These are phyloP conservation scores for Bacillus rossius DNA, from an alignment of 1,140 invertebrate species.

Conservation along the genomic window DNA sequence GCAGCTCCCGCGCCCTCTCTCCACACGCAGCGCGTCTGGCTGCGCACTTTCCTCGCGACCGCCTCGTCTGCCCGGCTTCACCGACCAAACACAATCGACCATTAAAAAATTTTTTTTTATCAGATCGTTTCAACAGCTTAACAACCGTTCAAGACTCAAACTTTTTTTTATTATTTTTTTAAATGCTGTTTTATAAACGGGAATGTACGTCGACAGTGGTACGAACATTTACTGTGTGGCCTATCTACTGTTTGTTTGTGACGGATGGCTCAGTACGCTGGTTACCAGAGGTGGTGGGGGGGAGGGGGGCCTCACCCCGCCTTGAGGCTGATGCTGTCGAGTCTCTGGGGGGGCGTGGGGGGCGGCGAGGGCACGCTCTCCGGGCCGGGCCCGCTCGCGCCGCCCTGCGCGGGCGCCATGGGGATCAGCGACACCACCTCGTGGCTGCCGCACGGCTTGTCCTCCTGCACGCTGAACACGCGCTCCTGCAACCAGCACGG, in stretches of 20 bases:
- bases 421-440: slow-evolving; percentile 12
- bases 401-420: neutral
- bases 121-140: no score
- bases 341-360: slow-evolving; percentile 15
- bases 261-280: slow-evolving; percentile 7
- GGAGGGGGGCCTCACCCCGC: slow-evolving; percentile 9
- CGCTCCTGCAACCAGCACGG: slow-evolving; percentile 15
- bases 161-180: neutral
- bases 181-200: neutral
- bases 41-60: no score
- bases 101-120: no score
- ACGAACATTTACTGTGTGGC: slow-evolving; percentile 6
- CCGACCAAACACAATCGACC: no score
- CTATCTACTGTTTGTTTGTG: slow-evolving; percentile 4
- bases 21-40: no score
- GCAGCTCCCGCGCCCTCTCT: no score
- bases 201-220: slow-evolving; percentile 3
- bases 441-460: slow-evolving; percentile 7
- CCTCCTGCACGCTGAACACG: slow-evolving; percentile 15
- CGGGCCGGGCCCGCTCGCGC: neutral
- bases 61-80: no score
- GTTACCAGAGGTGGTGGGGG: neutral
- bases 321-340: slow-evolving; percentile 16
- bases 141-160: neutral
- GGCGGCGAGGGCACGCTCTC: slow-evolving; percentile 14